Evolutionary conservation across 2,797 vertebrate species (phyloP).

Genomic region (Pseudomugil gertrudae): DNA sequence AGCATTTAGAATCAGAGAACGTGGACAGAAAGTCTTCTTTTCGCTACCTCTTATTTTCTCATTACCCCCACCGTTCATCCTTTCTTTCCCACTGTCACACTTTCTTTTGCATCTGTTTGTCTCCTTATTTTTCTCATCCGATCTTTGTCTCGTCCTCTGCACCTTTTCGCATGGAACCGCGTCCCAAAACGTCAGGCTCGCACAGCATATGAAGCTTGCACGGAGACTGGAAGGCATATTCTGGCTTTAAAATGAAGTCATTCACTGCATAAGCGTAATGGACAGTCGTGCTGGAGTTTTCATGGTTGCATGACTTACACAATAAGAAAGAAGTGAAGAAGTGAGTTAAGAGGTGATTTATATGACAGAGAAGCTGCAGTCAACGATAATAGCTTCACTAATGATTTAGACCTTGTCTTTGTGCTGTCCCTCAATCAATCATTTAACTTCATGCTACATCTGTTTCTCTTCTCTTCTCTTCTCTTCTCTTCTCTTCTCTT

Average conservation of each 20-base stretch:
- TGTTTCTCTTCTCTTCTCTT: constrained; percentile 6
- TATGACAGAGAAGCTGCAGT: constrained; percentile 62
- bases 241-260: neutral
- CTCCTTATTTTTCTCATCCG: constrained; percentile 19
- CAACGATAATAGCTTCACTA: constrained; percentile 66
- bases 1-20: constrained; percentile 53
- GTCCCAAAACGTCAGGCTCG: neutral
- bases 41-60: constrained; percentile 7
- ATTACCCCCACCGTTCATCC: neutral
- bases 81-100: neutral
- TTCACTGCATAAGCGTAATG: neutral
- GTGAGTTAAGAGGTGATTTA: constrained; percentile 70
- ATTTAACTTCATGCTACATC: constrained; percentile 51
- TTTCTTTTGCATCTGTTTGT: constrained; percentile 28
- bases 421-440: constrained; percentile 64
- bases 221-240: neutral
- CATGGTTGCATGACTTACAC: constrained; percentile 39
- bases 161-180: constrained; percentile 18
- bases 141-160: constrained; percentile 24
- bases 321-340: constrained; percentile 47
- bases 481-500: neutral
- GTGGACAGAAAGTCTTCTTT: constrained; percentile 19
- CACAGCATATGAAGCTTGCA: neutral
- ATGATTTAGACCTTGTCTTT: constrained; percentile 74
- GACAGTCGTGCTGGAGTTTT: constrained; percentile 36